Evolutionary conservation across 2,888 invertebrate species (phyloP), one percentile per base, ranked within the genome.

Genomic region (Caenorhabditis sp.): DNA sequence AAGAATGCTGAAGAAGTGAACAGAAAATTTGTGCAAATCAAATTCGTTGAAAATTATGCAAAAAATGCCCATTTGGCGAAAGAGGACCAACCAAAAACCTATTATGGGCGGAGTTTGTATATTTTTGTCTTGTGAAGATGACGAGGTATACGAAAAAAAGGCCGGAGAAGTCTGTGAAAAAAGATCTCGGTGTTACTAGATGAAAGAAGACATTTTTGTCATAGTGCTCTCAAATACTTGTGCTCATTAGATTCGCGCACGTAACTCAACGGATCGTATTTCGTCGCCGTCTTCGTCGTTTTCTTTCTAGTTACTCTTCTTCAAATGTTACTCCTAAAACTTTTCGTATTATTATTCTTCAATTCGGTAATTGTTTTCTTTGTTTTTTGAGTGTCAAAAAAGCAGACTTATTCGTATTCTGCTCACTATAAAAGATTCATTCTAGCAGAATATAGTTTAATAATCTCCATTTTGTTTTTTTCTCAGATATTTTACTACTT

Each of bases 211-310:
- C 54, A 17, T 54, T 12, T 54, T 58, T 20, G 5, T 43, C 74
- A 69, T 74, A 69, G 69, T 74, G 69, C 17, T 43, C 43, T 43
- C 17, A 7, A 14, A 43, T 43, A 43, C 43, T 43, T 43, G 43
- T 43, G 43, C 74, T 74, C 74, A 74, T 74, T 74, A 74, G 74
- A 74, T 66, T 74, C 56, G 74, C 69, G 54, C 43, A 43, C 43
- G 43, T 43, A 12, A 43, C 43, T 43, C 10, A 2, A 43, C 74
- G 67, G 67, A 74, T 74, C 74, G 69, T 70, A 69, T 74, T 74
- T 74, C 74, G 49, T 36, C 50, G 57, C 64, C 67, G 64, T 58
- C 64, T 59, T 59, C 57, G 59, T 49, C 50, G 21, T 31, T 31
- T 23, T 50, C 53, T 56, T 20, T 57, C 20, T 8, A 27, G 1